Percentiles rank a stretch among this genome's conserved stretches.
Conservation (phyloP, 2,797 vertebrate species). For the Epinephelus malabaricus region DNA sequence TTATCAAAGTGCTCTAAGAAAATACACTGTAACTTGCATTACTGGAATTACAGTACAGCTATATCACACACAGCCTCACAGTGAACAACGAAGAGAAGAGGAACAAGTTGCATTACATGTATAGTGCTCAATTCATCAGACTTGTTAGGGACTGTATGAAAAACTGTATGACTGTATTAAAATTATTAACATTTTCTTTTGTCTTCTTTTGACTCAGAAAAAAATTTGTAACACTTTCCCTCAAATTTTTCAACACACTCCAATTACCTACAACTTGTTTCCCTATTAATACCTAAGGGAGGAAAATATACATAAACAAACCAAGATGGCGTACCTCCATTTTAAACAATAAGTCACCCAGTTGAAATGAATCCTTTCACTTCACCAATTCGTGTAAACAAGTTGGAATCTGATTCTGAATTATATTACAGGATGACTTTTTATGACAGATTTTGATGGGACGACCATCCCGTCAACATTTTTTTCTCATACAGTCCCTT, state of each 20-base stretch:
- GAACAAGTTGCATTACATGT: neutral
- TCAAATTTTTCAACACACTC: neutral
- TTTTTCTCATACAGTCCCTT: neutral
- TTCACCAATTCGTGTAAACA: neutral
- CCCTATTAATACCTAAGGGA: neutral
- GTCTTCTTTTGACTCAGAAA: neutral
- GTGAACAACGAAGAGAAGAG: constrained; percentile 6
- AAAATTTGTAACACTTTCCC: neutral
- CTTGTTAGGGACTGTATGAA: neutral
- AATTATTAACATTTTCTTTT: no score
- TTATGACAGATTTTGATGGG: neutral
- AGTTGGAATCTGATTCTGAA: neutral
- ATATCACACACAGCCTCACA: constrained; percentile 38
- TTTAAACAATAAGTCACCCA: neutral
- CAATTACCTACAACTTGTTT: neutral
- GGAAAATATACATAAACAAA: neutral
- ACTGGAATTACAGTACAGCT: constrained; percentile 20
- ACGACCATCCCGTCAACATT: neutral
- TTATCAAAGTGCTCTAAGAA: constrained; percentile 66
- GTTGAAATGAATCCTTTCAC: neutral
- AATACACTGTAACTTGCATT: constrained; percentile 17
- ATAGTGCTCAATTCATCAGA: neutral
- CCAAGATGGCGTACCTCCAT: neutral
- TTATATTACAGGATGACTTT: neutral
- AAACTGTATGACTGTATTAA: no score